These are phyloP conservation scores for Eurosta solidaginis DNA, from an alignment of 1,140 invertebrate species.

Conservation along the genomic window DNA sequence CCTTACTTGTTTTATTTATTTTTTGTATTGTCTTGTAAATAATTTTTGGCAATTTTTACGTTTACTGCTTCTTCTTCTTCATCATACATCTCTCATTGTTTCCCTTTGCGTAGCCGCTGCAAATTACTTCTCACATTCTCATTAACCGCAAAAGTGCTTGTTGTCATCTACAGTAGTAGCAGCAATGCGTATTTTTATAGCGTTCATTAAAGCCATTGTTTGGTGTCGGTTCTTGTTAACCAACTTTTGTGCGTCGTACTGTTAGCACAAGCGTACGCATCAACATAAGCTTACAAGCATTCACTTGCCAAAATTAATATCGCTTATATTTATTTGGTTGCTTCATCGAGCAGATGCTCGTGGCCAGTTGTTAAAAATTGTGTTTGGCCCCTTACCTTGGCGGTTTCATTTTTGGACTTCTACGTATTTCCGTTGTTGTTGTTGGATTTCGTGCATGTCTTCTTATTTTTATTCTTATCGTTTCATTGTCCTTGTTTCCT, in stretches of 20 bases:
- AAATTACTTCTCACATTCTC: neutral
- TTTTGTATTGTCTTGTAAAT: neutral
- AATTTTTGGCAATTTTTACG: conserved; percentile 26
- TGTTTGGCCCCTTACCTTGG: conserved; percentile 9
- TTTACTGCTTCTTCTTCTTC: neutral
- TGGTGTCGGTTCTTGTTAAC: neutral
- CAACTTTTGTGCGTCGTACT: neutral
- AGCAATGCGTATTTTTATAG: neutral
- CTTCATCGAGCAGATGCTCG: neutral
- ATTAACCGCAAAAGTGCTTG: conserved; percentile 1
- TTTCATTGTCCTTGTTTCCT: neutral
- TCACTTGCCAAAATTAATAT: neutral
- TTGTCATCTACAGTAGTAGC: neutral
- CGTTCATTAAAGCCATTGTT: neutral
- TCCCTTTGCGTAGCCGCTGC: neutral
- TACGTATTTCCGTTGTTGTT: conserved; percentile 23
- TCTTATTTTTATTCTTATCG: neutral
- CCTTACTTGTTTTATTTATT: too few species aligned
- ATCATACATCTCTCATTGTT: neutral
- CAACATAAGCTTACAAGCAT: neutral
- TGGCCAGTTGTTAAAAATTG: neutral
- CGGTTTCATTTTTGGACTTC: neutral
- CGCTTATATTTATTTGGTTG: too few species aligned
- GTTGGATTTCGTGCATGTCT: neutral
- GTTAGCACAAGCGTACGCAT: neutral